Evolutionary conservation across 2,113 vertebrate species (phyloP), one percentile per base, ranked within the genome.

Genomic region (Lethenteron camtschaticum): DNA sequence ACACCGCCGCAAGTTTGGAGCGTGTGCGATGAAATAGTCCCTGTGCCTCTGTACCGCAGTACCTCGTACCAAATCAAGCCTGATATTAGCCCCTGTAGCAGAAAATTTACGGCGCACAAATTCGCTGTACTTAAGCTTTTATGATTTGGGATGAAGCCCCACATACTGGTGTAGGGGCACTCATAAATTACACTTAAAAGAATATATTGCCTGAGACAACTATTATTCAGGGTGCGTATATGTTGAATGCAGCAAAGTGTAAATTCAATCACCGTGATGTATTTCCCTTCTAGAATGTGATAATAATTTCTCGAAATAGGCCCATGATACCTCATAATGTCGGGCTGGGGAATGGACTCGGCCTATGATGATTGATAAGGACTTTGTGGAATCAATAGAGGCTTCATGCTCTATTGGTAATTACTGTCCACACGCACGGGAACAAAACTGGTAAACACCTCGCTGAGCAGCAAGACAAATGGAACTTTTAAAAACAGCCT

Each of bases 191-290:
- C 63, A 66, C 63, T 66, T 66, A 66, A 66, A 66, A 11, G 63
- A 66, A 66, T 66, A 66, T 66, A 66, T 66, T 66, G 63, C 63
- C 63, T 66, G 24, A 66, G 63, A 66, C 63, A 66, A 66, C 63
- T n/a, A 66, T 66, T n/a, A 66, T 66, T 66, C 63, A 66, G 63
- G 10, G 63, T 66, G 24, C 63, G 63, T 66, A 66, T 66, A 24
- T 66, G 63, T 66, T 66, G 63, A 66, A 66, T 66, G 63, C 63
- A 66, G 63, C 63, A 66, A 66, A 66, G 63, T 66, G 24, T 66
- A 66, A 66, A 66, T 66, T 66, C 63, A 66, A 66, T 66, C 63
- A n/a, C 63, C 24, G 24, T 66, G 63, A 66, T 66, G 63, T 66
- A 66, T 66, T 66, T 24, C 63, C 63, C 63, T 66, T 66, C 63